Evolutionary conservation across 2,113 vertebrate species (phyloP).

Genomic region (Conger conger): DNA sequence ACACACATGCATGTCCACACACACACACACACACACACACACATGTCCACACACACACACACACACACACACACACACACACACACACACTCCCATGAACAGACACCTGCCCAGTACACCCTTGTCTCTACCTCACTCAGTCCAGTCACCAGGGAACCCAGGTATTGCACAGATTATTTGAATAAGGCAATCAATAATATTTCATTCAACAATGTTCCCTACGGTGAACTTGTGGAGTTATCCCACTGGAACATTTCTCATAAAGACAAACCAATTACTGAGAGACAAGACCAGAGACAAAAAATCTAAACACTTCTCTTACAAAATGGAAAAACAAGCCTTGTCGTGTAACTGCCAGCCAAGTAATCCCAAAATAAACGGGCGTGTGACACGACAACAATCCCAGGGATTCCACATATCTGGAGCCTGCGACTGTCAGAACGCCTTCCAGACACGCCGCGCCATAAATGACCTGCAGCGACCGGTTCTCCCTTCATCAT

Average conservation of each 20-base stretch:
- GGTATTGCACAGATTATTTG: background rate
- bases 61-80: too few relatives aligned
- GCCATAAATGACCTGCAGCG: background rate
- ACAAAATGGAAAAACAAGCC: too few relatives aligned
- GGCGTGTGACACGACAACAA: background rate
- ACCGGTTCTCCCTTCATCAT: too few relatives aligned
- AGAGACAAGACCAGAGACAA: background rate
- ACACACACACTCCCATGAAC: conserved; percentile 33
- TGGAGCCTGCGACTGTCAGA: background rate
- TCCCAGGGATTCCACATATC: too few relatives aligned
- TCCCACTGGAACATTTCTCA: background rate
- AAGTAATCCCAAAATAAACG: background rate
- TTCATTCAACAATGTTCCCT: background rate
- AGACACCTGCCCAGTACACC: background rate
- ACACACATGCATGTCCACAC: too few relatives aligned
- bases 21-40: background rate
- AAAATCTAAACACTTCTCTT: too few relatives aligned
- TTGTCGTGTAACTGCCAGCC: background rate
- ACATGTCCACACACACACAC: conserved; percentile 31
- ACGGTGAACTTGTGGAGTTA: background rate
- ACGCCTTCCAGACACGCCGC: background rate
- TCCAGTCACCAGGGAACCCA: too few relatives aligned
- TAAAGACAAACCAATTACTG: background rate
- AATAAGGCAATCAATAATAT: background rate
- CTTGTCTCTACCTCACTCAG: background rate